phyloP scores from a whole-genome alignment of 2,888 invertebrate genomes.

The Melikaiella ostensackeni region DNA sequence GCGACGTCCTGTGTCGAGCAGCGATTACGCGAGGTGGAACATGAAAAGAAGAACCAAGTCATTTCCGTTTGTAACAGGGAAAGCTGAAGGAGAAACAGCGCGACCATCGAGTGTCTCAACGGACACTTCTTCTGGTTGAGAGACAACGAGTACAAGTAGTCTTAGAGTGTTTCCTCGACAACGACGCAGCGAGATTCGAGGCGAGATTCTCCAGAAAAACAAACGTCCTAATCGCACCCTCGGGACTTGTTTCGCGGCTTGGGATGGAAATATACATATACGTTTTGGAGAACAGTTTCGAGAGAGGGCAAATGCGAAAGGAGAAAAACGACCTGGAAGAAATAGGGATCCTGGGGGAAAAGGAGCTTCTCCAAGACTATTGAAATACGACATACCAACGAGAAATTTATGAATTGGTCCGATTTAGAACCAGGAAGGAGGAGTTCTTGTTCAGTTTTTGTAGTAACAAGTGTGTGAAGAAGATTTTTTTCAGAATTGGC shows the following conservation, averaged over 20 bases:
- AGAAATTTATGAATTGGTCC: slow-evolving; percentile 46
- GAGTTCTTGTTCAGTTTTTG: slow-evolving; percentile 10
- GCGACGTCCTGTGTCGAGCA: slow-evolving; percentile 53
- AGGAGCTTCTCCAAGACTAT: slow-evolving; percentile 40
- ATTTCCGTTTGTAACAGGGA: slow-evolving; percentile 53
- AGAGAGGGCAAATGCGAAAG: slow-evolving; percentile 49
- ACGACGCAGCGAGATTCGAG: slow-evolving; percentile 34
- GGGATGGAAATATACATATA: slow-evolving; percentile 58
- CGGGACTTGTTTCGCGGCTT: slow-evolving; percentile 65
- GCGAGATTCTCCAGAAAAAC: slow-evolving; percentile 54
- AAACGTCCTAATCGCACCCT: slow-evolving; percentile 65
- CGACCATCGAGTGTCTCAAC: slow-evolving; percentile 47
- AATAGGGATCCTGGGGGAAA: slow-evolving; percentile 50
- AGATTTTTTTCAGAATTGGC: not conserved
- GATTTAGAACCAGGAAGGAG: slow-evolving; percentile 24
- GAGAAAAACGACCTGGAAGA: slow-evolving; percentile 53
- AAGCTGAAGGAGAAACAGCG: slow-evolving; percentile 53
- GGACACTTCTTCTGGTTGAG: slow-evolving; percentile 48
- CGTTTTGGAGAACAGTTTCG: slow-evolving; percentile 42
- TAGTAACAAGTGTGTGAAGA: not conserved
- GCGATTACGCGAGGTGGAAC: slow-evolving; percentile 52
- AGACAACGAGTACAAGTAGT: slow-evolving; percentile 31
- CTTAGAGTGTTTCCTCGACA: slow-evolving; percentile 20
- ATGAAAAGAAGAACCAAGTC: slow-evolving; percentile 47
- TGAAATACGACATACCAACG: slow-evolving; percentile 45